Conservation (phyloP, 2,113 vertebrate species). For the Mus spicilegus region DNA sequence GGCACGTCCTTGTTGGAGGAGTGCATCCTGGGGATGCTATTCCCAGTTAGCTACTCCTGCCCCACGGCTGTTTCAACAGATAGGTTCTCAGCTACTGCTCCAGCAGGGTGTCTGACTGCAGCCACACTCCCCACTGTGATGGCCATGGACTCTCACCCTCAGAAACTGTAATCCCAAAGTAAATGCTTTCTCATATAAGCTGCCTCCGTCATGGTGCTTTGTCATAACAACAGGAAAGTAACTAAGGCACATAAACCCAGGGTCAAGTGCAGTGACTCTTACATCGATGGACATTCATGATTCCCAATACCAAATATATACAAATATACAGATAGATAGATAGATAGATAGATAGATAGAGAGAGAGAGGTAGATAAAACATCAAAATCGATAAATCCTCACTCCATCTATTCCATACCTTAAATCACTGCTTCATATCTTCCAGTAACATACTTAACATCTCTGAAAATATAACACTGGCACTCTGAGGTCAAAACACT, state of each 20-base stretch:
- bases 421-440: background rate
- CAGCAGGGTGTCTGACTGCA: background rate
- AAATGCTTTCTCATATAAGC: background rate
- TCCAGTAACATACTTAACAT: background rate
- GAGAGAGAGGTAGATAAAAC: background rate
- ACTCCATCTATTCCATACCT: background rate
- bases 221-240: background rate
- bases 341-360: background rate
- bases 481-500: background rate
- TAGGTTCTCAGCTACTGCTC: background rate
- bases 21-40: background rate
- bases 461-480: conserved; percentile 1
- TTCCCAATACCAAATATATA: background rate
- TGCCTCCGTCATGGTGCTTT: background rate
- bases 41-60: background rate
- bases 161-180: background rate
- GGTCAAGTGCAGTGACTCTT: background rate
- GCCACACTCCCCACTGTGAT: background rate
- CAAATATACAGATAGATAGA: too few relatives aligned
- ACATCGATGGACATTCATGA: background rate
- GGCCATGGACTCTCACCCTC: background rate
- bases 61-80: background rate
- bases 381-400: background rate
- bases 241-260: background rate
- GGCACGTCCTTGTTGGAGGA: background rate